Evolutionary conservation across 2,797 vertebrate species (phyloP).

Genomic region (Catharus ustulatus): DNA sequence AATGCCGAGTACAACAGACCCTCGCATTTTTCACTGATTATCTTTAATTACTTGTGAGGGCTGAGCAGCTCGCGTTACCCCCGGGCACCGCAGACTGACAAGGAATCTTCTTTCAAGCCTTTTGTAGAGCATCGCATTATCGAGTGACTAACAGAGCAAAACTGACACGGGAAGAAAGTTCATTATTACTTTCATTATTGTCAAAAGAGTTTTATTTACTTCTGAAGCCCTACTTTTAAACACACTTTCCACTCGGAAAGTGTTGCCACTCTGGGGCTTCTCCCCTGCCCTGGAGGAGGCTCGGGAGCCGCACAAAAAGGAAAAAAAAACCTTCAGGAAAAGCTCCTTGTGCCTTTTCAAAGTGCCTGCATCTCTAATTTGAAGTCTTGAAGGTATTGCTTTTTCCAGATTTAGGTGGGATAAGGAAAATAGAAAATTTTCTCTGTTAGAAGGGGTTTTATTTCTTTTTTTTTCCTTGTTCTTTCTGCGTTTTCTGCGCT

Average conservation of each 20-base stretch:
- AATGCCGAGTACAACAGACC: slow-evolving; percentile 73
- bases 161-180: slow-evolving; percentile 67
- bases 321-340: background rate
- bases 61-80: slow-evolving; percentile 68
- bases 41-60: slow-evolving; percentile 82
- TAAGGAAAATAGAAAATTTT: background rate
- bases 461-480: accelerated
- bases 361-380: background rate
- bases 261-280: slow-evolving; percentile 39
- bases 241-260: slow-evolving; percentile 40
- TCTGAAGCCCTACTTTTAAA: slow-evolving; percentile 18
- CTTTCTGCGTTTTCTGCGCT: accelerated
- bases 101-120: slow-evolving; percentile 75
- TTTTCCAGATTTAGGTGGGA: background rate
- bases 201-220: slow-evolving; percentile 59
- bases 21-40: slow-evolving; percentile 81
- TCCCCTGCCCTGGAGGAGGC: background rate
- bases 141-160: slow-evolving; percentile 73
- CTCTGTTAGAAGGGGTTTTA: background rate
- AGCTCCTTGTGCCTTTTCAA: background rate
- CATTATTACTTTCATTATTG: slow-evolving; percentile 65
- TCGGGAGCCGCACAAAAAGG: background rate
- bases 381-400: background rate
- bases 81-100: slow-evolving; percentile 69
- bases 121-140: slow-evolving; percentile 72